A percentile compares a stretch with the other conserved stretches of the same genome.
Conservation (phyloP, 2,888 invertebrate species). For the Onchidella celtica region DNA sequence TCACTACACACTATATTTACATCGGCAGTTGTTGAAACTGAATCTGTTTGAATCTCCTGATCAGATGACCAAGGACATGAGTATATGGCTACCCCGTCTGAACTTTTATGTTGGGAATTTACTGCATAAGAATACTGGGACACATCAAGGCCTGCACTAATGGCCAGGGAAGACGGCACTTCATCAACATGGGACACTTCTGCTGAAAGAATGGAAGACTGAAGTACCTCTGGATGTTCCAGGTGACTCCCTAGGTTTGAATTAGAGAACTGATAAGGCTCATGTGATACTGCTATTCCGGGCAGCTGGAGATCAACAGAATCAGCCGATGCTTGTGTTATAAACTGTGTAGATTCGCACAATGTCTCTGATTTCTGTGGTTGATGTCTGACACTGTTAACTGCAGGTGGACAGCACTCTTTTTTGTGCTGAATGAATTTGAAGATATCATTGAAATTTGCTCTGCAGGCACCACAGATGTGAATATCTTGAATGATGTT, state of each 20-base stretch:
- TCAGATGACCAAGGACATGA: constrained; percentile 13
- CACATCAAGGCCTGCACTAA: constrained; percentile 3
- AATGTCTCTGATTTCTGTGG: not conserved
- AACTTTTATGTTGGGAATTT: constrained; percentile 1
- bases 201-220: not conserved
- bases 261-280: too few species aligned
- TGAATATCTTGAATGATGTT: constrained; percentile 61
- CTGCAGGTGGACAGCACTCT: constrained; percentile 54
- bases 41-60: not conserved
- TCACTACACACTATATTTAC: not conserved
- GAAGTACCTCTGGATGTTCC: not conserved
- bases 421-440: constrained; percentile 70
- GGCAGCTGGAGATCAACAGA: too few species aligned
- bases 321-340: not conserved
- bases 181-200: not conserved
- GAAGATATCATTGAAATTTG: constrained; percentile 66
- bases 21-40: not conserved
- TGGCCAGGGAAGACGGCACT: not conserved
- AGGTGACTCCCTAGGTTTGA: too few species aligned
- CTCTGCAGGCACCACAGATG: constrained; percentile 72
- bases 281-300: too few species aligned
- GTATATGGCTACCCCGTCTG: not conserved
- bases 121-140: not conserved
- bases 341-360: not conserved
- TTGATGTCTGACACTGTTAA: not conserved